Evolutionary conservation across 2,888 invertebrate genomes (phyloP).

Genomic region (Camponotus fellah): DNA sequence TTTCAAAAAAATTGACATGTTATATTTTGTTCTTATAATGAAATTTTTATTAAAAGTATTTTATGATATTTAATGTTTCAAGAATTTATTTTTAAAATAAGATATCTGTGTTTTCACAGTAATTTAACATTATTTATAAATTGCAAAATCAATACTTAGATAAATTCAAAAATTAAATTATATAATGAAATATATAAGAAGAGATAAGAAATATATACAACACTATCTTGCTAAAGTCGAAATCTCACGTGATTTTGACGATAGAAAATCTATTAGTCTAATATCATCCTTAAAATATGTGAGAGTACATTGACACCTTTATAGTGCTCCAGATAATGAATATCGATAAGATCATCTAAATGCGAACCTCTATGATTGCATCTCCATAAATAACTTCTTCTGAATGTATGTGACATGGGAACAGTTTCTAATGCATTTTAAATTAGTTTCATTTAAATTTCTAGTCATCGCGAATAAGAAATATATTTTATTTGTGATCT

Average conservation of each 20-base stretch:
- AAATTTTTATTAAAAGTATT: not conserved
- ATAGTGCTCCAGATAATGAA: conserved; percentile 53
- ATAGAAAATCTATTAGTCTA: conserved; percentile 42
- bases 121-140: too few species aligned
- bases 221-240: not conserved
- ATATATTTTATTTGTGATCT: not conserved
- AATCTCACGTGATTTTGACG: not conserved
- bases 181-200: not conserved
- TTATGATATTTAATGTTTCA: not conserved
- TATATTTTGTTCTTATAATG: not conserved
- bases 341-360: conserved; percentile 56
- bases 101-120: not conserved
- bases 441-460: conserved; percentile 23
- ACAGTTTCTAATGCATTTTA: conserved; percentile 35
- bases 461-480: not conserved
- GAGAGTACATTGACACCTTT: conserved; percentile 46
- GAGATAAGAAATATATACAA: too few species aligned
- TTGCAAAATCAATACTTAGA: not conserved
- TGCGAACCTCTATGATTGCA: not conserved
- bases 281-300: conserved; percentile 52
- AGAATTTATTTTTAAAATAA: not conserved
- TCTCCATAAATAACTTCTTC: conserved; percentile 56
- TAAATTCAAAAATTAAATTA: not conserved
- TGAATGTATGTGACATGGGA: conserved; percentile 32
- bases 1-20: not conserved